phyloP scores from a whole-genome alignment of 2,888 invertebrate species.

The Sclerodermus sp. region DNA sequence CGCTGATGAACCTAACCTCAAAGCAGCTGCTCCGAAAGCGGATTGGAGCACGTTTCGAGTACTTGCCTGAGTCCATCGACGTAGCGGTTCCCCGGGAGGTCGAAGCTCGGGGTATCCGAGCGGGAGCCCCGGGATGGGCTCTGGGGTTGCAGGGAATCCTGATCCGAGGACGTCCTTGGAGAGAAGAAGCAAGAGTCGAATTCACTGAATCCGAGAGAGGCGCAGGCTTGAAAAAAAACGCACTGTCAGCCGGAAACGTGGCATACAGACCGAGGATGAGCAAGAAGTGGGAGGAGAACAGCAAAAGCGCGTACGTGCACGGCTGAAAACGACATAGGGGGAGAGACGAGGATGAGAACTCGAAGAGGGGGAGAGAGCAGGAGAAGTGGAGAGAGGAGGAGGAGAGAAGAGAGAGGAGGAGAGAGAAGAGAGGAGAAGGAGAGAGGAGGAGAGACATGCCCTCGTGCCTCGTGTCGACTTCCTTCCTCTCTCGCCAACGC shows the following conservation, averaged over 20 bases:
- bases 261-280: constrained; percentile 21
- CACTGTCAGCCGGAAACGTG: constrained; percentile 36
- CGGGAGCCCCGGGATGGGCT: too few relatives aligned
- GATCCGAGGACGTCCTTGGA: not conserved
- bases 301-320: not conserved
- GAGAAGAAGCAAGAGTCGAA: constrained; percentile 1
- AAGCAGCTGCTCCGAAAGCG: too few relatives aligned
- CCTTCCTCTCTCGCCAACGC: not conserved
- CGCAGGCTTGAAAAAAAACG: constrained; percentile 26
- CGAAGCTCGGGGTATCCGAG: too few relatives aligned
- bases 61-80: too few relatives aligned
- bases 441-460: constrained; percentile 1
- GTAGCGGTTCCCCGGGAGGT: too few relatives aligned
- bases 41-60: too few relatives aligned
- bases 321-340: constrained; percentile 9
- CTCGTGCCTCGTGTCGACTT: not conserved
- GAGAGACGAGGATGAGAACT: constrained; percentile 5
- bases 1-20: too few relatives aligned
- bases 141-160: too few relatives aligned
- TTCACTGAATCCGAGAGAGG: not conserved
- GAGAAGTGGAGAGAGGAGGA: constrained; percentile 10
- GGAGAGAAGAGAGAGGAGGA: constrained; percentile 6
- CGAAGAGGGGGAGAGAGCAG: constrained; percentile 5
- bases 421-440: constrained; percentile 1
- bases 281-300: constrained; percentile 5